Conservation (phyloP, 2,888 invertebrate genomes). For the Drosophila bunnanda region DNA sequence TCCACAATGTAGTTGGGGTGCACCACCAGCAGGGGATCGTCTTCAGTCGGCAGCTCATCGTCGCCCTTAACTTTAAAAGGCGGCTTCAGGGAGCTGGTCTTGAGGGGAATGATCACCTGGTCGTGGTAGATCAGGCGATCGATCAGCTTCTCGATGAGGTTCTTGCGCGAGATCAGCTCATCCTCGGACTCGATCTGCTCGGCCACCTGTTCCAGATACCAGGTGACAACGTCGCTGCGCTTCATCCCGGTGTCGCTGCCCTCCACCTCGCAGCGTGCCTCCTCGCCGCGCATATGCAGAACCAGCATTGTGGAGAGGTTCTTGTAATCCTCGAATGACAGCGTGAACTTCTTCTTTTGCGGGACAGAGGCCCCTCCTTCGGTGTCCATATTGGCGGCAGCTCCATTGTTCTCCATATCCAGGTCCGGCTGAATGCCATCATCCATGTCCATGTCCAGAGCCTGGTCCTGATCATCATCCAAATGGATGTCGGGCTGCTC, state of each 20-base stretch:
- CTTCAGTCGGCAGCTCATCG: constrained; percentile 63
- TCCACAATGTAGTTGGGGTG: constrained; percentile 98
- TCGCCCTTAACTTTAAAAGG: constrained; percentile 40
- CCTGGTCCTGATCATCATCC: constrained; percentile 88
- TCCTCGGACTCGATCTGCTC: constrained; percentile 95
- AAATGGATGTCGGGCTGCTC: constrained; percentile 98
- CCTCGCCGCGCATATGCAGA: constrained; percentile 94
- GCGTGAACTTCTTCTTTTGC: constrained; percentile 90
- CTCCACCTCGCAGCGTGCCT: constrained; percentile 88
- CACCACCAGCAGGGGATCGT: constrained; percentile 92
- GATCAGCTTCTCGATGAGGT: constrained; percentile 96
- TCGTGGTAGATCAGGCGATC: constrained; percentile 93
- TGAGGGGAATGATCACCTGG: constrained; percentile 84
- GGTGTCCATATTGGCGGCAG: constrained; percentile 60
- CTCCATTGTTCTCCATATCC: constrained; percentile 84
- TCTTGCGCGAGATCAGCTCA: constrained; percentile 94
- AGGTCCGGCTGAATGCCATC: constrained; percentile 86
- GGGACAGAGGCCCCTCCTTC: constrained; percentile 46
- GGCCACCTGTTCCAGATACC: constrained; percentile 96
- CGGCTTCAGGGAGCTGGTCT: constrained; percentile 78
- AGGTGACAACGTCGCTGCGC: constrained; percentile 93
- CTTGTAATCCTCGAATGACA: constrained; percentile 98
- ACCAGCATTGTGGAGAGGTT: constrained; percentile 95
- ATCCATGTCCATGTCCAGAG: constrained; percentile 84
- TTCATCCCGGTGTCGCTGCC: constrained; percentile 88